These are phyloP conservation scores for Nomada fabriciana DNA, from an alignment of 2,888 invertebrate genomes.

Conservation along the genomic window DNA sequence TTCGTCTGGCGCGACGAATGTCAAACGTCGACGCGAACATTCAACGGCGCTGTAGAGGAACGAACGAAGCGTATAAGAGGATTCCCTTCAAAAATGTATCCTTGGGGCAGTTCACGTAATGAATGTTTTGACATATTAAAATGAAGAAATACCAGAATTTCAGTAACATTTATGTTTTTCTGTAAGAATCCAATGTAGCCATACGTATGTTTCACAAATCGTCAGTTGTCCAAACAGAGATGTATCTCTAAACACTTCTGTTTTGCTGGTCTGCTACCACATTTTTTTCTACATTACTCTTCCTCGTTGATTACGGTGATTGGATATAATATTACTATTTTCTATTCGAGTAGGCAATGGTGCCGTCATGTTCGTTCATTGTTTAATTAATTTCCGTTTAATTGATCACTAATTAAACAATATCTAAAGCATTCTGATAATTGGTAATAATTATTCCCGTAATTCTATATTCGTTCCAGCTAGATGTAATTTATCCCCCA, in stretches of 20 bases:
- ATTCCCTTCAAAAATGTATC: conserved; percentile 59
- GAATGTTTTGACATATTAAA: conserved; percentile 52
- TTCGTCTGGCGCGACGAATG: conserved; percentile 67
- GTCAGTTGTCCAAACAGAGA: neutral
- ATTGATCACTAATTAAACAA: too few species aligned
- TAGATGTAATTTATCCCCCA: too few species aligned
- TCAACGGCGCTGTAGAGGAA: conserved; percentile 42
- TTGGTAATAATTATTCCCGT: too few species aligned
- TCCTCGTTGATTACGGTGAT: too few species aligned
- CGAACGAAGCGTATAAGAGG: conserved; percentile 57
- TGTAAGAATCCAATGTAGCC: conserved; percentile 5
- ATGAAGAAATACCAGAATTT: conserved; percentile 28
- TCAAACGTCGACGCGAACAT: conserved; percentile 62
- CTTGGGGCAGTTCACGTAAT: conserved; percentile 54
- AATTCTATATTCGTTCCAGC: too few species aligned
- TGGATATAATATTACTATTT: too few species aligned
- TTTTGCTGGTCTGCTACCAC: neutral
- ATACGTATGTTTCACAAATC: neutral
- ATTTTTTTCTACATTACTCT: too few species aligned
- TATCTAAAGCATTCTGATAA: too few species aligned
- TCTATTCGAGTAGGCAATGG: too few species aligned
- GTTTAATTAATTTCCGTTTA: too few species aligned
- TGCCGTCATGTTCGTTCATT: too few species aligned
- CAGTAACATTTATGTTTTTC: conserved; percentile 10
- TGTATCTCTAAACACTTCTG: neutral